Evolutionary conservation across 64 coral and sea anemone genomes (phyloP).

Genomic region (Dendrophyllia cribrosa): DNA sequence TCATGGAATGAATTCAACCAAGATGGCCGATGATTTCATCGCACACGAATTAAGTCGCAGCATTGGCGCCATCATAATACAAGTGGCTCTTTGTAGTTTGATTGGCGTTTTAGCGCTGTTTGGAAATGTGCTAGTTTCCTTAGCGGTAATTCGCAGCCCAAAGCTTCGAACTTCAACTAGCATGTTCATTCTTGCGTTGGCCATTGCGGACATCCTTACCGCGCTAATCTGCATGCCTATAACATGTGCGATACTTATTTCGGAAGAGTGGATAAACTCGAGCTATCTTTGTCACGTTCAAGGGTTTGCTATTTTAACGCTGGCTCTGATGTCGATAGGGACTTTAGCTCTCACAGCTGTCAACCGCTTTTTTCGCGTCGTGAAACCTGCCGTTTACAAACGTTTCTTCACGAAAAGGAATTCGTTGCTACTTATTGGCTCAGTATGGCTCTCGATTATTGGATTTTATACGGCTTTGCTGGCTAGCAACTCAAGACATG

Average conservation of each 20-base stretch:
- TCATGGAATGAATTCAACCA: not conserved
- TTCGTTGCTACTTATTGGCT: conserved; percentile 8
- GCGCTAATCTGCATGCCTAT: not conserved
- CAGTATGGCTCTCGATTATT: not conserved
- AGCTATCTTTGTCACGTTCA: not conserved
- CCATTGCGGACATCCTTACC: conserved; percentile 11
- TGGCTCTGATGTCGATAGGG: conserved; percentile 11
- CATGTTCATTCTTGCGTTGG: conserved; percentile 17
- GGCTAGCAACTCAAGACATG: not conserved
- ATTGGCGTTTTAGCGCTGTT: conserved; percentile 6
- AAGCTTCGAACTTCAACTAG: conserved; percentile 23
- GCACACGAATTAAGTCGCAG: not conserved
- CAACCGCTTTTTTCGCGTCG: conserved; percentile 28
- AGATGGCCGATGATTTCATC: not conserved
- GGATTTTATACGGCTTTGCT: not conserved
- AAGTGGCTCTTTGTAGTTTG: not conserved
- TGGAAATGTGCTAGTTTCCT: conserved; percentile 21
- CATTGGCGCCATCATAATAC: not conserved
- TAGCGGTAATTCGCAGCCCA: conserved; percentile 46
- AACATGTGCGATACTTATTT: conserved; percentile 9
- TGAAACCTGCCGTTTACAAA: not conserved
- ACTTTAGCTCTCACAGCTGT: conserved; percentile 35
- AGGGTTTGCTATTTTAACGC: not conserved
- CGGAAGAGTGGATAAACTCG: conserved; percentile 12
- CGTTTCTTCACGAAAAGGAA: conserved; percentile 26